phyloP scores from a whole-genome alignment of 2,797 vertebrate genomes.

The Anniella stebbinsi region DNA sequence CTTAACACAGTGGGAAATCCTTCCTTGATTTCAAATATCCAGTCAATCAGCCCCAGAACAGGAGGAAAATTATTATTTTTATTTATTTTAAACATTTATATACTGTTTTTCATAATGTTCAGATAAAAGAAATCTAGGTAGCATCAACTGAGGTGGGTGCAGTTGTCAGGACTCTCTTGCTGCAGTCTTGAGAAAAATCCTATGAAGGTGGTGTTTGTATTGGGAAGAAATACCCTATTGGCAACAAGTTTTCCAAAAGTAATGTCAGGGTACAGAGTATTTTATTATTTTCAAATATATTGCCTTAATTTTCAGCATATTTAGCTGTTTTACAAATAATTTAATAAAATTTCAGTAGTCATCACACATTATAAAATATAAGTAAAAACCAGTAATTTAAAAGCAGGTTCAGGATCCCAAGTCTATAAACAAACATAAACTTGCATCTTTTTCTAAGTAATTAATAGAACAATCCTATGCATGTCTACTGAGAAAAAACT shows the following conservation, averaged over 20 bases:
- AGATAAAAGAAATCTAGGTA: too few species aligned
- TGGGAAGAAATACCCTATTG: background rate
- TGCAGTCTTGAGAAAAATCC: background rate
- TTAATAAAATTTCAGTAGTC: background rate
- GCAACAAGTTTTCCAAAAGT: background rate
- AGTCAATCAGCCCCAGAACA: background rate
- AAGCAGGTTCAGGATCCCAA: background rate
- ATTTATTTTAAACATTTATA: background rate
- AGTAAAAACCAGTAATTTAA: background rate
- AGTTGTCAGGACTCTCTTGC: too few species aligned
- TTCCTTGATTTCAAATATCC: background rate
- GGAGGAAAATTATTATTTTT: background rate
- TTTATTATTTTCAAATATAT: background rate
- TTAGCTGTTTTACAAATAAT: background rate
- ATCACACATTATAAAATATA: too few species aligned
- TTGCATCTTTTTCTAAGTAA: background rate
- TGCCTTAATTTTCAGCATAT: background rate
- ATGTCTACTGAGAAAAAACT: too few species aligned
- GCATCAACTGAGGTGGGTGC: too few species aligned
- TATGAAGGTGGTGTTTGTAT: background rate
- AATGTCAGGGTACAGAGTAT: background rate
- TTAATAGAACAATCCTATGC: background rate
- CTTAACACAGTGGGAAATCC: background rate
- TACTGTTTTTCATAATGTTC: too few species aligned
- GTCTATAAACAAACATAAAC: too few species aligned